phyloP scores from a whole-genome alignment of 2,113 vertebrate species.

The Sturnira hondurensis region DNA sequence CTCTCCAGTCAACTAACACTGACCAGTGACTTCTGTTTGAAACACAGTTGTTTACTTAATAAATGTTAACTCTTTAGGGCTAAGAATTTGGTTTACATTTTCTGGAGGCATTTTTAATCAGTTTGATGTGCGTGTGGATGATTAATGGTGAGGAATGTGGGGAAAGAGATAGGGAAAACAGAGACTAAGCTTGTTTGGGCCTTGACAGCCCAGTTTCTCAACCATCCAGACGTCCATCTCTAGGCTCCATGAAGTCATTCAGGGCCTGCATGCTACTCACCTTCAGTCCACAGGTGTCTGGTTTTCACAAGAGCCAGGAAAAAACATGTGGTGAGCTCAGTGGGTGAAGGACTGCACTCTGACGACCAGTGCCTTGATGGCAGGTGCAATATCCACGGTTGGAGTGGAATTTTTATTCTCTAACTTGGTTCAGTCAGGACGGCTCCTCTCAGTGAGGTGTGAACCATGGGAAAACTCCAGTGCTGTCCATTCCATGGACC shows the following conservation, averaged over 20 bases:
- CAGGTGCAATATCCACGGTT: background rate
- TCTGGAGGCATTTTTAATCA: conserved; percentile 37
- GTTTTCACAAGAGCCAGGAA: background rate
- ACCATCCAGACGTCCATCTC: background rate
- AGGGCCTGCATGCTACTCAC: background rate
- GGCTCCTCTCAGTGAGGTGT: background rate
- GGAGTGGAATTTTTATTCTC: background rate
- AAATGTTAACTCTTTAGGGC: conserved; percentile 36
- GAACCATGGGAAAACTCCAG: background rate
- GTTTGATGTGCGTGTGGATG: conserved; percentile 24
- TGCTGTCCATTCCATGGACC: background rate
- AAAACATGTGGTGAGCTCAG: background rate
- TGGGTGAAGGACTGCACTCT: background rate
- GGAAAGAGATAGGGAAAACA: background rate
- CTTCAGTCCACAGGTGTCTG: background rate
- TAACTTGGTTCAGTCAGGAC: background rate
- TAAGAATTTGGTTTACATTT: conserved; percentile 49
- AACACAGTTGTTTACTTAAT: conserved; percentile 30
- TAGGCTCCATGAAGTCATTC: background rate
- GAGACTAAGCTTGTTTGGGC: conserved; percentile 14
- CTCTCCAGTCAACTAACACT: background rate
- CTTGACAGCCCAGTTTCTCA: background rate
- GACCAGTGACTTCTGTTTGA: conserved; percentile 26
- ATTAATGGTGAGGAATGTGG: conserved; percentile 7
- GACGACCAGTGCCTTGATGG: background rate